Percentiles rank a stretch among this genome's conserved stretches.
These are phyloP conservation scores for Pristionchus maxplancki DNA, from an alignment of 2,888 invertebrate species.

Conservation along the genomic window DNA sequence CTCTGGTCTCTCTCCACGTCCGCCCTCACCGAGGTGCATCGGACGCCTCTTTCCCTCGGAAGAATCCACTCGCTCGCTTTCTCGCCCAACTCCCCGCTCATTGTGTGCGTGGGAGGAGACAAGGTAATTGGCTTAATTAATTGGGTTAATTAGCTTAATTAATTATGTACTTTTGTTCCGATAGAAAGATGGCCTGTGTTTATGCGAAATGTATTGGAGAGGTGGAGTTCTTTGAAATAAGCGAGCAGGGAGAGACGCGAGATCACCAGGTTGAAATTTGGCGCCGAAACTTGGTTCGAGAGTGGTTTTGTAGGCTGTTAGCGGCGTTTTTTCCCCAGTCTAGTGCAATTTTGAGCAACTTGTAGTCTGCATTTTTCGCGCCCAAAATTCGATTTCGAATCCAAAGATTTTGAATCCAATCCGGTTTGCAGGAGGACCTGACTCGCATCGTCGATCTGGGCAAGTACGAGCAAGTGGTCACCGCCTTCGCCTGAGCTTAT, in stretches of 20 bases:
- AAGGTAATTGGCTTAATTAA: neutral
- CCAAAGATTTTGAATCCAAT: too few relatives aligned
- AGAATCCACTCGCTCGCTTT: constrained; percentile 49
- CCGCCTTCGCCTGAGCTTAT: constrained; percentile 57
- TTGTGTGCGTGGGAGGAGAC: constrained; percentile 49
- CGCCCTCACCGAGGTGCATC: constrained; percentile 1
- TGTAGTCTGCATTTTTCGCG: too few relatives aligned
- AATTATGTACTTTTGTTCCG: neutral
- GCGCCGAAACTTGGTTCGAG: too few relatives aligned
- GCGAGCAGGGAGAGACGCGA: neutral
- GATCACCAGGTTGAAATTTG: too few relatives aligned
- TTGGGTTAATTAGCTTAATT: neutral
- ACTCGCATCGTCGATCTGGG: constrained; percentile 68
- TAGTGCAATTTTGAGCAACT: too few relatives aligned
- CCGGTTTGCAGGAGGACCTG: constrained; percentile 64
- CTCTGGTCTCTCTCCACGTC: constrained; percentile 16
- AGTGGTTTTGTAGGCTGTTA: too few relatives aligned
- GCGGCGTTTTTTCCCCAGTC: too few relatives aligned
- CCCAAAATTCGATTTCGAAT: too few relatives aligned
- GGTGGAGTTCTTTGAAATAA: neutral
- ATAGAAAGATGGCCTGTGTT: neutral
- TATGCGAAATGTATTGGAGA: neutral
- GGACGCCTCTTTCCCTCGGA: constrained; percentile 31
- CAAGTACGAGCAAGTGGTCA: constrained; percentile 64
- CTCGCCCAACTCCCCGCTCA: constrained; percentile 50